Evolutionary conservation across 2,797 vertebrate genomes (phyloP).

Genomic region (Clamator glandarius): DNA sequence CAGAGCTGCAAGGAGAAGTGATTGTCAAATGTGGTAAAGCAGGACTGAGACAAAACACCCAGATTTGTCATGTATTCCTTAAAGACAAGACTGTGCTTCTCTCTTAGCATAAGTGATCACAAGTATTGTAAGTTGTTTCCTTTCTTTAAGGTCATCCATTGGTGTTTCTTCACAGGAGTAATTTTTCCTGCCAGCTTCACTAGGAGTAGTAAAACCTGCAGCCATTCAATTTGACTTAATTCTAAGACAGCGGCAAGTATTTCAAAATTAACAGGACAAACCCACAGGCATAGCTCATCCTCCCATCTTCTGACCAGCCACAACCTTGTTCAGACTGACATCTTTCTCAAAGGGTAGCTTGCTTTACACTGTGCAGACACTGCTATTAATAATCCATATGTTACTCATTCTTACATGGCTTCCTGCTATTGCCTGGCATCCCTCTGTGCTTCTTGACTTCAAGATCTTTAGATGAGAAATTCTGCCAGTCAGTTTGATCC

Average conservation of each 20-base stretch:
- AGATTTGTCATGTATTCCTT: background rate
- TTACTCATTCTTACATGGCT: background rate
- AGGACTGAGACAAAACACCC: background rate
- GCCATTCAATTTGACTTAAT: background rate
- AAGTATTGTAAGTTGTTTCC: background rate
- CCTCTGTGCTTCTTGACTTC: background rate
- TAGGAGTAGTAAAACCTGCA: background rate
- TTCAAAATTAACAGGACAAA: background rate
- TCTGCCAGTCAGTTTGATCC: background rate
- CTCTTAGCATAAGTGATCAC: background rate
- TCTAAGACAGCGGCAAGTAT: background rate
- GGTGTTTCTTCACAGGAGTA: background rate
- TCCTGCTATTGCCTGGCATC: background rate
- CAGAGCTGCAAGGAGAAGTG: background rate
- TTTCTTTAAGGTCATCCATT: background rate
- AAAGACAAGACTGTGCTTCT: background rate
- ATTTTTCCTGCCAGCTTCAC: background rate
- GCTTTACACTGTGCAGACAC: background rate
- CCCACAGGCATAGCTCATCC: background rate
- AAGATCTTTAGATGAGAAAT: background rate
- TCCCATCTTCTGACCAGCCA: background rate
- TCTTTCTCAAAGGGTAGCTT: background rate
- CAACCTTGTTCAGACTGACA: background rate
- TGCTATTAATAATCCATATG: background rate
- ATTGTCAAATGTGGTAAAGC: slow-evolving; percentile 12